phyloP scores from a whole-genome alignment of 1,140 invertebrate genomes.

The Microplitis mediator region DNA sequence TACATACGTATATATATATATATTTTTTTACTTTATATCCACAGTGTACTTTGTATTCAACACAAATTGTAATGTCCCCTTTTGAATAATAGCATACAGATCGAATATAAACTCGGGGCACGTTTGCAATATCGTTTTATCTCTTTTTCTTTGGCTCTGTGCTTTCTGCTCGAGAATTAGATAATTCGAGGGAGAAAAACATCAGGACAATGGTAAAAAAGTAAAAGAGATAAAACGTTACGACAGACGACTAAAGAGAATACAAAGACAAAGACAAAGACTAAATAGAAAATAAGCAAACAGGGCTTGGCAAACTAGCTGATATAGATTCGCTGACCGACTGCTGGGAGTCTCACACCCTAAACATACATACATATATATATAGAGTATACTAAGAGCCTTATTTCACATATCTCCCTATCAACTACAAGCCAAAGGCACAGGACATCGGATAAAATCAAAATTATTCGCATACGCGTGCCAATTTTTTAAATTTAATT shows the following conservation, averaged over 20 bases:
- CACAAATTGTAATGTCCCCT: slow-evolving; percentile 28
- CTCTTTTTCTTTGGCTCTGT: not conserved
- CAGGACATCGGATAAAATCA: not conserved
- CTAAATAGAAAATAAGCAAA: too few relatives aligned
- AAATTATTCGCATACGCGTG: not conserved
- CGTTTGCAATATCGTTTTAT: slow-evolving; percentile 42
- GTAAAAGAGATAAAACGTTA: not conserved
- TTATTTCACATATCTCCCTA: not conserved
- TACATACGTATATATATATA: slow-evolving; percentile 26
- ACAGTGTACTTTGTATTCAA: slow-evolving; percentile 36
- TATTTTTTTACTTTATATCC: slow-evolving; percentile 32
- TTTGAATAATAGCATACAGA: slow-evolving; percentile 32
- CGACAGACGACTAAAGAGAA: too few relatives aligned
- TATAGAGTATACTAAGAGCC: not conserved
- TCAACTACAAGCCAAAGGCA: not conserved
- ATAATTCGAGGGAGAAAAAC: slow-evolving; percentile 8
- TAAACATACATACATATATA: not conserved
- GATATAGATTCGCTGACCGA: not conserved
- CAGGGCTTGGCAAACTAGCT: too few relatives aligned
- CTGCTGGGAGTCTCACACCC: not conserved
- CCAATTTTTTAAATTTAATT: not conserved
- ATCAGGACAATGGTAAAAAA: not conserved
- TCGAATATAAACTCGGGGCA: slow-evolving; percentile 36
- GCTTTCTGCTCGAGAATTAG: slow-evolving; percentile 10
- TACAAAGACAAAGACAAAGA: too few relatives aligned